phyloP scores from a whole-genome alignment of 2,888 invertebrate genomes.

The Schizaphis graminum region DNA sequence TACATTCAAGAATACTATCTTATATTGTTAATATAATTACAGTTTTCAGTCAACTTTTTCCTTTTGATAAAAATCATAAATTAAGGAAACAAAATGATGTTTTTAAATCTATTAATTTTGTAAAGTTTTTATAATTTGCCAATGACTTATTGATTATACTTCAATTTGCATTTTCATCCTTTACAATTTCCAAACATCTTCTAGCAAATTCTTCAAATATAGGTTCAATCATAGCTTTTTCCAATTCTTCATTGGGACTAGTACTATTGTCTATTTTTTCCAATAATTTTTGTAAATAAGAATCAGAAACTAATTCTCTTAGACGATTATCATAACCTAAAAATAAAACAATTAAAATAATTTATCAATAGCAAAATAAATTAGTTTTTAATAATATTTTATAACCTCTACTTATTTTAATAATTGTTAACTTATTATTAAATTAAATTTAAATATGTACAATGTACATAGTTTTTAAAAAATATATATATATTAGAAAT shows the following conservation, averaged over 20 bases:
- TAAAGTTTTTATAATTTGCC: neutral
- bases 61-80: neutral
- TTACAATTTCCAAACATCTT: slow-evolving; percentile 48
- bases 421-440: neutral
- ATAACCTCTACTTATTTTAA: neutral
- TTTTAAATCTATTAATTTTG: neutral
- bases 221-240: slow-evolving; percentile 60
- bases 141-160: neutral
- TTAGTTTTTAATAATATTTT: neutral
- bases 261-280: slow-evolving; percentile 57
- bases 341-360: neutral
- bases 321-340: slow-evolving; percentile 54
- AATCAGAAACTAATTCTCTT: slow-evolving; percentile 54
- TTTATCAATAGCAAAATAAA: neutral
- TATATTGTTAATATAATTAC: neutral
- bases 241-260: slow-evolving; percentile 53
- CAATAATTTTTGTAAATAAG: slow-evolving; percentile 55
- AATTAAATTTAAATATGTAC: neutral
- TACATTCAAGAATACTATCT: neutral
- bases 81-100: neutral
- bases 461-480: neutral
- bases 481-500: neutral
- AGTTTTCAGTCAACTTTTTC: neutral
- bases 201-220: slow-evolving; percentile 61
- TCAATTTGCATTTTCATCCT: neutral